Conservation (phyloP, 1,140 invertebrate species). For the Rhyacophila brunnea region DNA sequence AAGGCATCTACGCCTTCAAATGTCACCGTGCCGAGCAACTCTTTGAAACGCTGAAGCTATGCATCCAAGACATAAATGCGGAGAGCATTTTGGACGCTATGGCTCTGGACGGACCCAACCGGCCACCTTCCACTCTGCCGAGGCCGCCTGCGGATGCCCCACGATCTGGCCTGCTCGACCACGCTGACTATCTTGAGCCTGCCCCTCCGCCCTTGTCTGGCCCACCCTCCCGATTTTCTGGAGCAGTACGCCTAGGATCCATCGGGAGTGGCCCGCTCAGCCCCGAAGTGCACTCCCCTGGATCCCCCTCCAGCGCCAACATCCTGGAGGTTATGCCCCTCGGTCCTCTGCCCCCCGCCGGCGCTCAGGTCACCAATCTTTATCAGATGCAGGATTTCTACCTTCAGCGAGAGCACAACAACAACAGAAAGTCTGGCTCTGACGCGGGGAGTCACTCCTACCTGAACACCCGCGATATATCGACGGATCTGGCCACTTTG, state of each 20-base stretch:
- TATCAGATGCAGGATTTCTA: slow-evolving; percentile 52
- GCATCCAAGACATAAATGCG: slow-evolving; percentile 69
- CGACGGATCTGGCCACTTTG: slow-evolving; percentile 47
- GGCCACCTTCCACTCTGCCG: slow-evolving; percentile 43
- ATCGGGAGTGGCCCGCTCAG: slow-evolving; percentile 37
- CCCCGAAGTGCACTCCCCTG: slow-evolving; percentile 47
- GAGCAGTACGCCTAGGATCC: slow-evolving; percentile 38
- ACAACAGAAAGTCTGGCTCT: slow-evolving; percentile 42
- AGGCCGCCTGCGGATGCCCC: slow-evolving; percentile 42
- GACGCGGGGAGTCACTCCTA: slow-evolving; percentile 36
- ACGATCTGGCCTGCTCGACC: slow-evolving; percentile 35
- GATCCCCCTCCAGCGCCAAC: slow-evolving; percentile 54
- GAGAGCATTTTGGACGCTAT: slow-evolving; percentile 55
- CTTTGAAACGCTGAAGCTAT: slow-evolving; percentile 87
- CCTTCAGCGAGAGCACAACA: slow-evolving; percentile 47
- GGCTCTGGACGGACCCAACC: slow-evolving; percentile 51
- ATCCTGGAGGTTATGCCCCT: slow-evolving; percentile 55
- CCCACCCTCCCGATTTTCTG: slow-evolving; percentile 22
- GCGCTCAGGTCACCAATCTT: slow-evolving; percentile 49
- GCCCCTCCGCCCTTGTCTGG: slow-evolving; percentile 37
- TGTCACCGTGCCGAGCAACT: slow-evolving; percentile 85
- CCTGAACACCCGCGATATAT: slow-evolving; percentile 42
- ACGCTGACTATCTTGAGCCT: slow-evolving; percentile 31
- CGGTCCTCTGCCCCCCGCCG: slow-evolving; percentile 43
- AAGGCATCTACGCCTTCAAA: slow-evolving; percentile 92